Percentiles rank a stretch among this genome's conserved stretches.
Conservation (phyloP, 2,888 invertebrate genomes). For the Drosophila neoperkinsi region DNA sequence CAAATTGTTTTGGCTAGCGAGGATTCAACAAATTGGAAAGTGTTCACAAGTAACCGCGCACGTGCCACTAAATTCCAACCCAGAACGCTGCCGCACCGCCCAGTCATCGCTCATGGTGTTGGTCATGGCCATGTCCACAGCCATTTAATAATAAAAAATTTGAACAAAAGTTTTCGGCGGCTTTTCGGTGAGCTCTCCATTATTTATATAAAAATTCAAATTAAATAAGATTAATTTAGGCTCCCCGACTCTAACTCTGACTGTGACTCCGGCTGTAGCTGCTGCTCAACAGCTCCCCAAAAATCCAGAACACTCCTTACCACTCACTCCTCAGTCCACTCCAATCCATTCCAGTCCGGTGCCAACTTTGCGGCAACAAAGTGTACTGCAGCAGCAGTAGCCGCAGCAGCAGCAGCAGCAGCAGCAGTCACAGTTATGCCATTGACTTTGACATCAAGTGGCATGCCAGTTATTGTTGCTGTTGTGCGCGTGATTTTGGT, state of each 20-base stretch:
- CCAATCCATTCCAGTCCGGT: background rate
- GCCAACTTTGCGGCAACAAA: conserved; percentile 30
- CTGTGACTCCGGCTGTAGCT: conserved; percentile 19
- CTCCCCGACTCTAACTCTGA: background rate
- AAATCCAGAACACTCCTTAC: background rate
- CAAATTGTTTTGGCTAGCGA: conserved; percentile 75
- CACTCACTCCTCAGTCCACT: background rate
- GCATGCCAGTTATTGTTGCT: conserved; percentile 41
- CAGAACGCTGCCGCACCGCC: background rate
- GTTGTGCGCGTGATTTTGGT: conserved; percentile 60
- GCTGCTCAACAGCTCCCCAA: conserved; percentile 12
- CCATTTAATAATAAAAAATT: conserved; percentile 75
- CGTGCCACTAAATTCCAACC: conserved; percentile 55
- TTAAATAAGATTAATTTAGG: conserved; percentile 83
- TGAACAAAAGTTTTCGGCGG: conserved; percentile 71
- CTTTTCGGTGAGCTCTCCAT: conserved; percentile 57
- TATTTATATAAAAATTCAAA: conserved; percentile 82
- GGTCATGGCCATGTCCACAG: conserved; percentile 47
- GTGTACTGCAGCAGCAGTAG: conserved; percentile 33
- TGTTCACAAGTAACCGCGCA: conserved; percentile 75
- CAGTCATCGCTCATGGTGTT: conserved; percentile 45
- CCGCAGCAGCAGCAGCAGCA: background rate
- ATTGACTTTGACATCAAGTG: conserved; percentile 46
- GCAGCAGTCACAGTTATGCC: conserved; percentile 42
- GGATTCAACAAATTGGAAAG: conserved; percentile 78